These are phyloP conservation scores for Camelus dromedarius DNA, from an alignment of 2,113 vertebrate genomes.

Conservation along the genomic window DNA sequence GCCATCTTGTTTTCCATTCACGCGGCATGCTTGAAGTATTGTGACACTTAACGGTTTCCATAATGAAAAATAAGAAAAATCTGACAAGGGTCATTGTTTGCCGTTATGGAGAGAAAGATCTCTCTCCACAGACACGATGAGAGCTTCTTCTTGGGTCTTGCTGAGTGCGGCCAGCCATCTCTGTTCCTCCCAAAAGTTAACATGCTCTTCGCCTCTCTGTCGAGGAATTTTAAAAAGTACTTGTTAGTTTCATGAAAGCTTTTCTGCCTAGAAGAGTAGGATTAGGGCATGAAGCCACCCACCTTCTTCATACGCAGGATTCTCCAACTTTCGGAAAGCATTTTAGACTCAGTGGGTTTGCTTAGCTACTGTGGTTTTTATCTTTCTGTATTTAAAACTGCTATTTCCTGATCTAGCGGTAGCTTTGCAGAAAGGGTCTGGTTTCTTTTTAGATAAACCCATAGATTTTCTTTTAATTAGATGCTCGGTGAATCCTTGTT, in stretches of 20 bases:
- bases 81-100: slow-evolving; percentile 65
- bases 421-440: background rate
- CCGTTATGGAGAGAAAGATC: slow-evolving; percentile 11
- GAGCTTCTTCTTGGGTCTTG: background rate
- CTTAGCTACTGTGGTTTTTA: background rate
- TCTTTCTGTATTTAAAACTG: background rate
- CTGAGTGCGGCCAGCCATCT: background rate
- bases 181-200: background rate
- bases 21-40: background rate
- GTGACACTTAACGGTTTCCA: slow-evolving; percentile 56
- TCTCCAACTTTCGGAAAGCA: background rate
- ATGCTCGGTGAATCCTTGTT: background rate
- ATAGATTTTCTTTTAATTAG: background rate
- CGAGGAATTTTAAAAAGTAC: background rate
- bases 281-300: background rate
- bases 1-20: slow-evolving; percentile 55
- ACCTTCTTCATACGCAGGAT: background rate
- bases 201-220: background rate
- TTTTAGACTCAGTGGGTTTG: background rate
- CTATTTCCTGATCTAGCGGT: background rate
- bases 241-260: background rate
- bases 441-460: background rate
- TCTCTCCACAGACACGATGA: background rate
- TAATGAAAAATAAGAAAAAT: slow-evolving; percentile 76
- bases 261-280: background rate